These are phyloP conservation scores for Abscondita cerata DNA, from an alignment of 2,888 invertebrate species.

Conservation along the genomic window DNA sequence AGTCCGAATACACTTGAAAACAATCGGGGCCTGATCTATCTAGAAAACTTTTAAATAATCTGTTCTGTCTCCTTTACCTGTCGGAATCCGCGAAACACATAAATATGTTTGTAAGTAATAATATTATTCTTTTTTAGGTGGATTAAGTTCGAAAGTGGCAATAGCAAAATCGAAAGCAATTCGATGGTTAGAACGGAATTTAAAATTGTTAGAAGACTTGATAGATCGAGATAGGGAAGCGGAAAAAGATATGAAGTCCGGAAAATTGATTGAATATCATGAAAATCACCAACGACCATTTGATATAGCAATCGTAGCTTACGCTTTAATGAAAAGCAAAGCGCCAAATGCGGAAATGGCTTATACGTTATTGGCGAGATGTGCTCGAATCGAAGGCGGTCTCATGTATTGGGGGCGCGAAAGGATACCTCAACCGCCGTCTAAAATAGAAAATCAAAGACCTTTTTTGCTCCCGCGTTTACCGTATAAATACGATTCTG, in stretches of 20 bases:
- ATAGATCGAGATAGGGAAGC: constrained; percentile 20
- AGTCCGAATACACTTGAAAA: too few species aligned
- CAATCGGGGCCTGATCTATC: too few species aligned
- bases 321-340: constrained; percentile 83
- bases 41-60: too few species aligned
- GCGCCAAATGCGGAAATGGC: constrained; percentile 88
- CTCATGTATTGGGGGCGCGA: constrained; percentile 87
- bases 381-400: constrained; percentile 76
- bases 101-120: too few species aligned
- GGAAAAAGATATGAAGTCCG: constrained; percentile 13
- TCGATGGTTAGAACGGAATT: constrained; percentile 81
- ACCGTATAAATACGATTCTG: constrained; percentile 87
- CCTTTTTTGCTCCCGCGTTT: constrained; percentile 88
- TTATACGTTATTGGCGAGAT: constrained; percentile 72
- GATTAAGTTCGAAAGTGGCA: constrained; percentile 77
- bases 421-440: constrained; percentile 79
- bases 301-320: constrained; percentile 87
- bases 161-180: constrained; percentile 79
- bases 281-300: constrained; percentile 72
- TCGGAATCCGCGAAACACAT: too few species aligned
- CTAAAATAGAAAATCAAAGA: constrained; percentile 89
- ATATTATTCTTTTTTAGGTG: constrained; percentile 56
- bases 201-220: constrained; percentile 69
- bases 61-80: too few species aligned
- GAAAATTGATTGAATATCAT: constrained; percentile 7